These are phyloP conservation scores for Phytoseiulus persimilis DNA, from an alignment of 2,888 invertebrate genomes.

Conservation along the genomic window DNA sequence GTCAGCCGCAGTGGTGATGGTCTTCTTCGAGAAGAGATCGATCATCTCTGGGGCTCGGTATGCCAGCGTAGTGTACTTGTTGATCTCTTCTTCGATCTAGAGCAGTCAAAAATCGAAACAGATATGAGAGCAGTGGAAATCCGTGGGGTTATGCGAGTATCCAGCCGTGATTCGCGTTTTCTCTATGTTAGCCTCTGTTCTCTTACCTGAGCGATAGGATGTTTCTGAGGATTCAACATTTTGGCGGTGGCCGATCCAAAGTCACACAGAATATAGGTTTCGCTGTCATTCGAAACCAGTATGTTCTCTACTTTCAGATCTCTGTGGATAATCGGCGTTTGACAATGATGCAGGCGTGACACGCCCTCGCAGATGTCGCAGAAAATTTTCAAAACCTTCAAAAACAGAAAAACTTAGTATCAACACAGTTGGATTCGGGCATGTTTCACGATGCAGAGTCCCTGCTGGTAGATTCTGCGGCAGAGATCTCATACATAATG, in stretches of 20 bases:
- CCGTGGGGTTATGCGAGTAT: too few species aligned
- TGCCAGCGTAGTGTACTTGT: slow-evolving; percentile 71
- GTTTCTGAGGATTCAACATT: slow-evolving; percentile 49
- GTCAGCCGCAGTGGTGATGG: slow-evolving; percentile 76
- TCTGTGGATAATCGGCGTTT: slow-evolving; percentile 83
- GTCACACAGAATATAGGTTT: slow-evolving; percentile 78
- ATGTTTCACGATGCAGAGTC: background rate
- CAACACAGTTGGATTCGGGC: slow-evolving; percentile 43
- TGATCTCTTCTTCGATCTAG: slow-evolving; percentile 46
- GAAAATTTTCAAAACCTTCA: slow-evolving; percentile 70
- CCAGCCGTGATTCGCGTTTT: too few species aligned
- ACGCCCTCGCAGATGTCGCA: slow-evolving; percentile 86
- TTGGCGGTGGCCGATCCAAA: slow-evolving; percentile 87
- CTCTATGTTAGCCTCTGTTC: too few species aligned
- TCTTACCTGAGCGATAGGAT: slow-evolving; percentile 45
- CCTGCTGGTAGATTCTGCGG: background rate
- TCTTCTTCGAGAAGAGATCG: slow-evolving; percentile 72
- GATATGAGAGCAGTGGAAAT: too few species aligned
- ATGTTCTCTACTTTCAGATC: slow-evolving; percentile 87
- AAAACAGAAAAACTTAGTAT: background rate
- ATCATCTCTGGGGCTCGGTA: slow-evolving; percentile 89
- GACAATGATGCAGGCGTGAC: slow-evolving; percentile 78
- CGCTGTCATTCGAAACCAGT: slow-evolving; percentile 63
- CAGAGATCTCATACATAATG: background rate
- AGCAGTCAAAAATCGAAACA: background rate